Percentiles rank a stretch among this genome's conserved stretches.
Conservation (phyloP, 2,797 vertebrate species). For the Stomatorhinus walkeri region DNA sequence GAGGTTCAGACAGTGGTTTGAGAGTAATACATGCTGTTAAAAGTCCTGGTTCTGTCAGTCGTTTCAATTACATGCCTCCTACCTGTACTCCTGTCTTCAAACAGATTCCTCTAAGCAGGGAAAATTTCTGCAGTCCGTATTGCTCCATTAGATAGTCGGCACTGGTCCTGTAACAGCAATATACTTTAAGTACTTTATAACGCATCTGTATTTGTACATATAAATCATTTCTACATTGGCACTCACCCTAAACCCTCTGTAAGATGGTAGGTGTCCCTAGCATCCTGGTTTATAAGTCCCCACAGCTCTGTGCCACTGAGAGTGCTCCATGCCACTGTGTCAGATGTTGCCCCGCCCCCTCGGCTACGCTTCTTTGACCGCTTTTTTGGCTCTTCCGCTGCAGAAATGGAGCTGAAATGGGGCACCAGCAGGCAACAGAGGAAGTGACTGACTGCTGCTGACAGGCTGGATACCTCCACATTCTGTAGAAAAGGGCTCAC, state of each 20-base stretch:
- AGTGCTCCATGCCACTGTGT: conserved; percentile 49
- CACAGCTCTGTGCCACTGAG: conserved; percentile 62
- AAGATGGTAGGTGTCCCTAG: conserved; percentile 60
- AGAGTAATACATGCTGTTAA: background rate
- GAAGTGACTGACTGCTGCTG: conserved; percentile 70
- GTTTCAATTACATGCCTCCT: conserved; percentile 16
- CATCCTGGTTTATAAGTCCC: conserved; percentile 64
- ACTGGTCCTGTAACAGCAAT: conserved; percentile 50
- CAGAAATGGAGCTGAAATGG: conserved; percentile 48
- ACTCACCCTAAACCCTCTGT: conserved; percentile 58
- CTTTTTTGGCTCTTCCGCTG: conserved; percentile 56
- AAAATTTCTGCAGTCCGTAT: conserved; percentile 65
- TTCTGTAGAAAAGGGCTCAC: conserved; percentile 45
- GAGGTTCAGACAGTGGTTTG: background rate
- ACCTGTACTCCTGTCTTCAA: conserved; percentile 75
- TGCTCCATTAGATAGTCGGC: conserved; percentile 63
- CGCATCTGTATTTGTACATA: background rate
- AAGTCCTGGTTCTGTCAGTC: background rate
- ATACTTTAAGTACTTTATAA: background rate
- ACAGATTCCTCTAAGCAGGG: conserved; percentile 70
- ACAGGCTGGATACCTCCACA: conserved; percentile 63
- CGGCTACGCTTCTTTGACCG: conserved; percentile 59
- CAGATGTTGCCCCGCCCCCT: conserved; percentile 37
- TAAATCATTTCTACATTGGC: background rate
- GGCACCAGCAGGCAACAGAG: conserved; percentile 66